phyloP scores from a whole-genome alignment of 2,797 vertebrate species.

The Momotus momota region DNA sequence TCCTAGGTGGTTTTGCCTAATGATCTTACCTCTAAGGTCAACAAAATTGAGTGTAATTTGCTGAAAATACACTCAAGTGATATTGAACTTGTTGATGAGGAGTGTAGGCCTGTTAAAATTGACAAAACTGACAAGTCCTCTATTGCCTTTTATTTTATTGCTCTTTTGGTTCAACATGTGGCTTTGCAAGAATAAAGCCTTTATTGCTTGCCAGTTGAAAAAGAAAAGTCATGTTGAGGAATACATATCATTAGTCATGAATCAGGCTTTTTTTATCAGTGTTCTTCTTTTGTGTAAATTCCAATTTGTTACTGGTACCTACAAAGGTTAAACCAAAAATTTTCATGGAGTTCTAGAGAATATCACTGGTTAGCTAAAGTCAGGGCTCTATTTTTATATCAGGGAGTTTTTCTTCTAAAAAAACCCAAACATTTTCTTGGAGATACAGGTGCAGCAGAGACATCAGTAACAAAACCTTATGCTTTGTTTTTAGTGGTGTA shows the following conservation, averaged over 20 bases:
- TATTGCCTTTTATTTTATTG: background rate
- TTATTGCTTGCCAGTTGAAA: background rate
- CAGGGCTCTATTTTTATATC: background rate
- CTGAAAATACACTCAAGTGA: constrained; percentile 6
- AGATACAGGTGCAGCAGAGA: background rate
- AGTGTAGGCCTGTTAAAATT: background rate
- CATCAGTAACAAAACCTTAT: background rate
- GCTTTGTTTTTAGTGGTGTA: background rate
- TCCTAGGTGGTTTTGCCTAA: background rate
- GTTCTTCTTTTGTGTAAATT: background rate
- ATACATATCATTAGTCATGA: background rate
- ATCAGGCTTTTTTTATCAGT: background rate
- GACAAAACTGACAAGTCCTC: background rate
- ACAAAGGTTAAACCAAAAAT: constrained; percentile 5
- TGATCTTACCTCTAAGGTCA: background rate
- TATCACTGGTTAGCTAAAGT: background rate
- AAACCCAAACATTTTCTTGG: background rate
- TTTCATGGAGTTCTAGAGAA: background rate
- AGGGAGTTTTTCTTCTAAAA: background rate
- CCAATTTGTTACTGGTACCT: background rate
- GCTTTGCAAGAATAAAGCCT: background rate
- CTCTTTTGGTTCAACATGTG: background rate
- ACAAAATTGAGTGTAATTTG: background rate
- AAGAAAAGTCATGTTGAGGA: background rate
- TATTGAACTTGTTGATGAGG: background rate